Evolutionary conservation across 2,113 vertebrate genomes (phyloP), one percentile per base, ranked within the genome.

Genomic region (Mandrillus leucophaeus): DNA sequence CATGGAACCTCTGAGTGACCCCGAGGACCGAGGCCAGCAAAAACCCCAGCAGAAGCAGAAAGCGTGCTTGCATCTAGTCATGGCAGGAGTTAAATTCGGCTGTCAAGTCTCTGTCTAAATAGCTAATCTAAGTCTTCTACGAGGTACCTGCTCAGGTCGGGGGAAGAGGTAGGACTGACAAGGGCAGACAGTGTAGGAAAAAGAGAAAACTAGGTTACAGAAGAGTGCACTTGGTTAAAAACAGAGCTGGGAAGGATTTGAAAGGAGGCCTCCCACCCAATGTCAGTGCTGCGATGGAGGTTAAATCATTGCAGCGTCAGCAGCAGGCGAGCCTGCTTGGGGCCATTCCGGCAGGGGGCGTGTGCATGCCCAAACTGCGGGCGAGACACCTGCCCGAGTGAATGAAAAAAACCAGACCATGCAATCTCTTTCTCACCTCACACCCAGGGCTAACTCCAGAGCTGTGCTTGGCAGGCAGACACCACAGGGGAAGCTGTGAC

Each of bases 391-490:
- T 99, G 98, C 98, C 98, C 98, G 96, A 98, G 98, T 98, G 98
- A 98, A 98, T 98, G 98, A 98, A 98, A 98, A 98, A 97, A 98
- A 99, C 99, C 99, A 99, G 99, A 99, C 99, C 99, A 99, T 99
- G 99, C 99, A 99, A 99, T 99, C 98, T 99, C 99, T 99, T 99
- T 99, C 99, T 99, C 99, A 99, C 99, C 99, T 99, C 99, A 99
- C 99, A 99, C 99, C 99, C 99, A 99, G 99, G 99, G 99, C 99
- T 99, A 99, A 99, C 99, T 99, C 99, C 99, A 99, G 98, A 99
- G 99, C 99, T 99, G 99, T 98, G 99, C 99, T 99, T 99, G 99
- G 99, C 99, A 99, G 99, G 99, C 99, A 99, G 99, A 99, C 99
- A 99, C 99, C 99, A 99, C 99, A 99, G 99, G 99, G 99, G 99